Percentiles rank a stretch among this genome's conserved stretches.
phyloP scores from a whole-genome alignment of 2,113 vertebrate species.

The Dicerorhinus sumatrensis region DNA sequence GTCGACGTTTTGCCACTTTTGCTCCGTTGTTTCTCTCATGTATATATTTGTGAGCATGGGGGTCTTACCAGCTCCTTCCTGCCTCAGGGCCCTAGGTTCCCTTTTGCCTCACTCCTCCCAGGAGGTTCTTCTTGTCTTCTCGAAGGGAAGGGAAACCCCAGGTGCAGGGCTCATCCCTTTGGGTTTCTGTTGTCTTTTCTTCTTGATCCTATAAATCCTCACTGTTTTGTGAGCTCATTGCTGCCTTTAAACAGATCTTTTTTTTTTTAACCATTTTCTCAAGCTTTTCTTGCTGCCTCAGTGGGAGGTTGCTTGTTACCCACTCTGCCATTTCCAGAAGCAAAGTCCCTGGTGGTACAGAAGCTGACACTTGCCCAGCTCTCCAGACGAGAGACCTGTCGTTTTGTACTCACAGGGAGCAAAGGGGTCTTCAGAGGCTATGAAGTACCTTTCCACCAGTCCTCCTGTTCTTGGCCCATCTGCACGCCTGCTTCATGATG shows the following conservation, averaged over 20 bases:
- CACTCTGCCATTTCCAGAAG: background rate
- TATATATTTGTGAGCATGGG: rapidly evolving
- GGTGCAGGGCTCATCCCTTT: background rate
- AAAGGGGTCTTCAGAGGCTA: rapidly evolving
- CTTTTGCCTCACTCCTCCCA: too few relatives aligned
- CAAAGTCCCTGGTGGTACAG: background rate
- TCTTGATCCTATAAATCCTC: background rate
- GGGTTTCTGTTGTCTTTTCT: too few relatives aligned
- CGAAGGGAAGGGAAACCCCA: background rate
- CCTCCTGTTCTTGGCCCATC: background rate
- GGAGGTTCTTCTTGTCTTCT: background rate
- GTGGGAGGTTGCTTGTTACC: background rate
- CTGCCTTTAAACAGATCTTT: background rate
- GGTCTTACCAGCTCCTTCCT: background rate
- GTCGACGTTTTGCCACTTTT: background rate
- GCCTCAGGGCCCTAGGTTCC: too few relatives aligned
- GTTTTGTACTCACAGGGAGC: background rate
- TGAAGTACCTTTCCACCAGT: rapidly evolving
- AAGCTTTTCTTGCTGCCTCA: background rate
- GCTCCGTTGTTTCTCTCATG: too few relatives aligned
- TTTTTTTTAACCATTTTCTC: background rate
- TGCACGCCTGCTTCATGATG: rapidly evolving
- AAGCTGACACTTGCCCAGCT: rapidly evolving
- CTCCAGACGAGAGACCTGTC: background rate
- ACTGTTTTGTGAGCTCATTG: background rate